These are phyloP conservation scores for Paramormyrops hopkinsi DNA, from an alignment of 2,797 vertebrate species.

Conservation along the genomic window DNA sequence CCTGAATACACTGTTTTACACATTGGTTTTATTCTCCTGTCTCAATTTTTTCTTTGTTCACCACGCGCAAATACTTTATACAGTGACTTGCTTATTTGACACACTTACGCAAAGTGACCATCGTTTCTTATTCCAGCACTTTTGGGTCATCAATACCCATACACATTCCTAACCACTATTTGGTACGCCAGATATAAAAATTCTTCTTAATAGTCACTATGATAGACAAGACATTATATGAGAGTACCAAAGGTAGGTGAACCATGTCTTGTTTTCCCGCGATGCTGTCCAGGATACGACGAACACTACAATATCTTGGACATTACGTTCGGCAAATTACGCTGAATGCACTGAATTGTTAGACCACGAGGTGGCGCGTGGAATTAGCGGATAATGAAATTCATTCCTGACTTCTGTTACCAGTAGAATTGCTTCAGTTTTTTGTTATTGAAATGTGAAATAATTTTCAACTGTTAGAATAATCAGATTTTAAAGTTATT, in stretches of 20 bases:
- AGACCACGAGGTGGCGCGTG: slow-evolving; percentile 1
- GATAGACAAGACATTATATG: not conserved
- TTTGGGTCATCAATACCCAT: not conserved
- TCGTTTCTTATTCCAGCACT: not conserved
- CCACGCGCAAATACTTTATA: not conserved
- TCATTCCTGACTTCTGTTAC: not conserved
- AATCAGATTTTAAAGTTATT: not conserved
- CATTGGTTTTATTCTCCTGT: not conserved
- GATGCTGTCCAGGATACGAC: not conserved
- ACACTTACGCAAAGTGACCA: not conserved
- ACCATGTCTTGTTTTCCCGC: not conserved
- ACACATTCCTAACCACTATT: not conserved
- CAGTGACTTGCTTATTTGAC: not conserved
- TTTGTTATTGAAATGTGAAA: not conserved
- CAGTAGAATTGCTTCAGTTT: not conserved
- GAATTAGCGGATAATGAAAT: not conserved
- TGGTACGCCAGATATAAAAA: not conserved
- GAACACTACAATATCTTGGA: not conserved
- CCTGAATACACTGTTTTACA: not conserved
- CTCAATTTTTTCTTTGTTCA: not conserved
- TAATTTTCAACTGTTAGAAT: not conserved
- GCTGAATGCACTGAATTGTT: not conserved
- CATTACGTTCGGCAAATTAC: not conserved
- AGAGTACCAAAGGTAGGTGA: not conserved
- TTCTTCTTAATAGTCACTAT: not conserved